phyloP scores from a whole-genome alignment of 2,797 vertebrate genomes.

The Enteromius afrohamiltoni region DNA sequence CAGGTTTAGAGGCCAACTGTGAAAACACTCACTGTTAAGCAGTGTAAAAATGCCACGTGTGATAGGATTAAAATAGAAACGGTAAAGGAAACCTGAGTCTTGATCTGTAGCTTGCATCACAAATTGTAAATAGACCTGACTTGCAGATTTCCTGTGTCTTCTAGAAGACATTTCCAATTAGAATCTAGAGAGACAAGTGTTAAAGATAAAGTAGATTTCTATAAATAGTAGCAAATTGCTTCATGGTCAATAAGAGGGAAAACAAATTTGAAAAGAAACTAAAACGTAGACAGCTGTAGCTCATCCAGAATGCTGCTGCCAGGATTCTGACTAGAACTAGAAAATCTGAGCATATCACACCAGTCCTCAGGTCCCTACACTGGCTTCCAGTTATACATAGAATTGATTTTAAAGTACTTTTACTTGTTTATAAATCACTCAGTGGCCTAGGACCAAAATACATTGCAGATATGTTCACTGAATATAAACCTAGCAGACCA shows the following conservation, averaged over 20 bases:
- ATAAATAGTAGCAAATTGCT: not conserved
- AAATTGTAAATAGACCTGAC: slow-evolving; percentile 36
- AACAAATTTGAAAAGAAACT: too few relatives aligned
- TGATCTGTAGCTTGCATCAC: slow-evolving; percentile 28
- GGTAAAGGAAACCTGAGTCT: slow-evolving; percentile 15
- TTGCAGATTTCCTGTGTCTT: slow-evolving; percentile 8
- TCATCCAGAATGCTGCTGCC: too few relatives aligned
- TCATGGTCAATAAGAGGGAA: not conserved
- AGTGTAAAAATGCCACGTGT: not conserved
- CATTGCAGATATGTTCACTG: too few relatives aligned
- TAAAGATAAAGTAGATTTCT: slow-evolving; percentile 16
- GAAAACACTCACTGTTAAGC: slow-evolving; percentile 7
- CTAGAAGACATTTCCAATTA: not conserved
- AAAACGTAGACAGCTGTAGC: too few relatives aligned
- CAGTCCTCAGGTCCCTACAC: too few relatives aligned
- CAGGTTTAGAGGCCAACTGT: not conserved
- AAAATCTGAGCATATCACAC: too few relatives aligned
- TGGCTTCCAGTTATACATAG: too few relatives aligned
- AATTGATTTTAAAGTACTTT: not conserved
- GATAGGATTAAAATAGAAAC: slow-evolving; percentile 32
- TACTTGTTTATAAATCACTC: too few relatives aligned
- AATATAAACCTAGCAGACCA: too few relatives aligned
- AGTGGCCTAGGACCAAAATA: too few relatives aligned
- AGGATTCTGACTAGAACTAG: too few relatives aligned
- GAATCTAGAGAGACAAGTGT: not conserved